Evolutionary conservation across 1,140 invertebrate species (phyloP).

Genomic region (Habropoda laboriosa): DNA sequence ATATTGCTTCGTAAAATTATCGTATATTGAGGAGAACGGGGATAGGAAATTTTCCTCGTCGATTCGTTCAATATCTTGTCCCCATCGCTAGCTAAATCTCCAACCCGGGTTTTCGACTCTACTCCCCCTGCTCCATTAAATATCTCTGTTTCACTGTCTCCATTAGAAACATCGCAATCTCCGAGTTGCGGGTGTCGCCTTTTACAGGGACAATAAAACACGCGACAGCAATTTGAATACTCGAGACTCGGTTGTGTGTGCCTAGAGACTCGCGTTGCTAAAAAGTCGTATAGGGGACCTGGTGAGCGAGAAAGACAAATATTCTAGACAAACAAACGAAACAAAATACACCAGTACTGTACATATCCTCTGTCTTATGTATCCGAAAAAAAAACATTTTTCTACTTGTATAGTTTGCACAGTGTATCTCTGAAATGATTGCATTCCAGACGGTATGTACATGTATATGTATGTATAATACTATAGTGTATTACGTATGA

Average conservation of each 20-base stretch:
- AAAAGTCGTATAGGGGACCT: background rate
- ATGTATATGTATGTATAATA: too few relatives aligned
- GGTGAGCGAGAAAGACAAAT: background rate
- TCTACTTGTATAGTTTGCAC: too few relatives aligned
- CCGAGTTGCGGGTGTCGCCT: background rate
- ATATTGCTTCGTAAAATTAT: too few relatives aligned
- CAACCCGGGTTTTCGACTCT: background rate
- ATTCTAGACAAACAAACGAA: background rate
- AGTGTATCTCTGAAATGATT: too few relatives aligned
- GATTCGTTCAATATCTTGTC: background rate
- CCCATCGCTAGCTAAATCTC: background rate
- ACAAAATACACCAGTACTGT: background rate
- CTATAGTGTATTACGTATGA: background rate
- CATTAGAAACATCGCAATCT: slow-evolving; percentile 39
- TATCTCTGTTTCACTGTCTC: slow-evolving; percentile 27
- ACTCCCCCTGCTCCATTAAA: slow-evolving; percentile 25
- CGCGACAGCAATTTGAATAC: slow-evolving; percentile 22
- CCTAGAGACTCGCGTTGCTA: background rate
- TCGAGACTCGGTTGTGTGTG: background rate
- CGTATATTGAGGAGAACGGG: too few relatives aligned
- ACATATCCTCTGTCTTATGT: background rate
- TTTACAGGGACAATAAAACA: slow-evolving; percentile 28
- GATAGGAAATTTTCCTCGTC: background rate
- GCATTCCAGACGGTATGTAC: too few relatives aligned
- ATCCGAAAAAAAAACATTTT: background rate